These are phyloP conservation scores for Suncus etruscus DNA, from an alignment of 2,113 vertebrate species.

Conservation along the genomic window DNA sequence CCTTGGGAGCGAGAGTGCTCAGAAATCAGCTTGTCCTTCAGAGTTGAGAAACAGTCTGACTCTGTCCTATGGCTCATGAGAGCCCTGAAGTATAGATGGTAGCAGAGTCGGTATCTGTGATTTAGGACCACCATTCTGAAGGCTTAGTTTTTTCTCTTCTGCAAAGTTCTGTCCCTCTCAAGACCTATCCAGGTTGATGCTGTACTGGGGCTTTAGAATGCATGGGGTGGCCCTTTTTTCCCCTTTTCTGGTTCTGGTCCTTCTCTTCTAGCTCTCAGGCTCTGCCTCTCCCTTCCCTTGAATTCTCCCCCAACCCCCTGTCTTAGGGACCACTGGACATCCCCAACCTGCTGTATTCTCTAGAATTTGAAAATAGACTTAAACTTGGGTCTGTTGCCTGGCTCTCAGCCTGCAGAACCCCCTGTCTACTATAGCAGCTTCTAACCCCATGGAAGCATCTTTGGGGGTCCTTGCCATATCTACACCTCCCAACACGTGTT, in stretches of 20 bases:
- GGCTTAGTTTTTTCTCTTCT: neutral
- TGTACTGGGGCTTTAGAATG: neutral
- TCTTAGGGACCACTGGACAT: too few species aligned
- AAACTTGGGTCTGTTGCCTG: too few species aligned
- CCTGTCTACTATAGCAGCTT: too few species aligned
- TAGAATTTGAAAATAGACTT: too few species aligned
- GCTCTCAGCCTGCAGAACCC: too few species aligned
- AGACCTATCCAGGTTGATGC: rapidly evolving
- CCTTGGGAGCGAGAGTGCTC: neutral
- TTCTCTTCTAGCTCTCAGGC: neutral
- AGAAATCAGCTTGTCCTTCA: too few species aligned
- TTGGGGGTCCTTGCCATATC: neutral
- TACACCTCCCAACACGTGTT: rapidly evolving
- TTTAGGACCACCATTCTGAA: rapidly evolving
- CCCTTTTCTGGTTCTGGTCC: neutral
- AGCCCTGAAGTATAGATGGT: too few species aligned
- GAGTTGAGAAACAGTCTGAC: rapidly evolving
- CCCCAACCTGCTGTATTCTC: too few species aligned
- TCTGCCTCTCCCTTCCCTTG: rapidly evolving
- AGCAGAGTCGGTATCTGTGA: rapidly evolving
- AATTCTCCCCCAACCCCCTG: too few species aligned
- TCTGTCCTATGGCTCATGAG: neutral
- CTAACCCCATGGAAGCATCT: too few species aligned
- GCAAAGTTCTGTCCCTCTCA: too few species aligned
- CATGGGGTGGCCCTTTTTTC: too few species aligned